phyloP scores from a whole-genome alignment of 2,888 invertebrate genomes.

The Sesamia inferens region DNA sequence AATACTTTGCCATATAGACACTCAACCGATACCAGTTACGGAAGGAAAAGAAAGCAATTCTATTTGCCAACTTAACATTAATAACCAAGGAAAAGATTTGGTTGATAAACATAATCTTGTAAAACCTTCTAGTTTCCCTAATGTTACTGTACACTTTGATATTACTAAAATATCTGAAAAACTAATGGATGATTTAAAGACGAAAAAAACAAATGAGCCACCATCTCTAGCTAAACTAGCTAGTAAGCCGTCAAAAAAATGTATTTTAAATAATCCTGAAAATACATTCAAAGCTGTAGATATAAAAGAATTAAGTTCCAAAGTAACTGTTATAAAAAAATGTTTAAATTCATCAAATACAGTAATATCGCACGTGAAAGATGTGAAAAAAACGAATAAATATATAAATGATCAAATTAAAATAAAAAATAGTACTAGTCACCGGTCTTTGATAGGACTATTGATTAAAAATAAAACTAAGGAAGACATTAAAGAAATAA shows the following conservation, averaged over 20 bases:
- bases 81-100: background rate
- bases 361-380: constrained; percentile 25
- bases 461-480: constrained; percentile 16
- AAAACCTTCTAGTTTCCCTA: constrained; percentile 8
- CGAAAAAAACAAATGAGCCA: constrained; percentile 9
- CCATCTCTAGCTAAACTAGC: constrained; percentile 7
- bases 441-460: constrained; percentile 12
- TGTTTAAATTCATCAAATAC: background rate
- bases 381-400: constrained; percentile 41
- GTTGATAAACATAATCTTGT: background rate
- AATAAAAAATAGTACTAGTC: background rate
- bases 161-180: constrained; percentile 33
- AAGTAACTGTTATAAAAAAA: background rate
- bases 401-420: constrained; percentile 35
- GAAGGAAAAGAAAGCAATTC: constrained; percentile 9
- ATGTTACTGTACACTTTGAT: constrained; percentile 23
- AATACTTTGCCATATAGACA: constrained; percentile 14
- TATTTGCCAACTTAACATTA: background rate
- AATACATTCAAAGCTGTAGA: background rate
- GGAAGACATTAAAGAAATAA: constrained; percentile 6
- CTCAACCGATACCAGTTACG: constrained; percentile 34
- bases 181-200: constrained; percentile 11
- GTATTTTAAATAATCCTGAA: constrained; percentile 1
- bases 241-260: background rate
- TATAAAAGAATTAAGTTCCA: constrained; percentile 2